Conservation (phyloP, 2,113 vertebrate species). For the Pampusana beccarii region DNA sequence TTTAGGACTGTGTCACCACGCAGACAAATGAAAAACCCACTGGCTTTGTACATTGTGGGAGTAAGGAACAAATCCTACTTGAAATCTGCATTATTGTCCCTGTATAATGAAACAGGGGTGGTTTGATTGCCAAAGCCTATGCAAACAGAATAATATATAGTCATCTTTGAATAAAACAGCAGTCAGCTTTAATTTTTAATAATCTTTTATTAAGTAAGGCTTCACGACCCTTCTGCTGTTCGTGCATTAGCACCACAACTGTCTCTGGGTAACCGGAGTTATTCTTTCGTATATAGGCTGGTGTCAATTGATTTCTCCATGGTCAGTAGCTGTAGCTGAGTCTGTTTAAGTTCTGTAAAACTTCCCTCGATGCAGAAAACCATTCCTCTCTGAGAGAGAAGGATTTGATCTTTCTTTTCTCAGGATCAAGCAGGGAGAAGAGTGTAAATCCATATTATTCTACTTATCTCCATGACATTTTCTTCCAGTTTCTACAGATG, state of each 20-base stretch:
- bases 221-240: not conserved
- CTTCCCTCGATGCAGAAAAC: not conserved
- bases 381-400: not conserved
- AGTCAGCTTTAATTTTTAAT: constrained; percentile 28
- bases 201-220: not conserved
- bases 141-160: not conserved
- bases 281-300: not conserved
- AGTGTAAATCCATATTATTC: constrained; percentile 48
- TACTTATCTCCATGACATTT: constrained; percentile 49
- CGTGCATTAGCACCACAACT: not conserved
- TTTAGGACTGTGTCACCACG: not conserved
- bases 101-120: not conserved
- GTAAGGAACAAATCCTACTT: not conserved
- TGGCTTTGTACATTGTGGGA: not conserved
- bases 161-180: not conserved
- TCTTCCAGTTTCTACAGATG: constrained; percentile 33
- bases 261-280: not conserved
- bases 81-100: not conserved
- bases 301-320: not conserved
- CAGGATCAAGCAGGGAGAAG: not conserved
- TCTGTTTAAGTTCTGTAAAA: constrained; percentile 15
- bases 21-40: not conserved
- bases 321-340: not conserved
- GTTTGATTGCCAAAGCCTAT: not conserved
- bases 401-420: constrained; percentile 18